Base-by-base conservation (phyloP, 2,888 invertebrate species). In the Polymixis lichenea region DNA sequence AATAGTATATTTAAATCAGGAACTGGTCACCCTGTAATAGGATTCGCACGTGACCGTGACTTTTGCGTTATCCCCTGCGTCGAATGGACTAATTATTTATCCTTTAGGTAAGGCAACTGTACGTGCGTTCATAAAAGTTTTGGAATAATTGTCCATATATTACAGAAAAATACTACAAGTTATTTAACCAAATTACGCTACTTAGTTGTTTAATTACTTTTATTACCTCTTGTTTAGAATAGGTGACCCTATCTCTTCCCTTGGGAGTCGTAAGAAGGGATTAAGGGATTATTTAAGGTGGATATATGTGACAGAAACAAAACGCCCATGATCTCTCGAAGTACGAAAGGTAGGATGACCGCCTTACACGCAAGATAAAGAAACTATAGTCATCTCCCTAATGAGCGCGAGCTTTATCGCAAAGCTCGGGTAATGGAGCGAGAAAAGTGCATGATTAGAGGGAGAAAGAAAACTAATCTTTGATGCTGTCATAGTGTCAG, bases 1-100 rank as follows among this genome's bases (percentile, higher is more conserved):
- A 80, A 88, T 88, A 88, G 88, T 85, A 76, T 88, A 87, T 85
- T 88, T 87, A 83, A 88, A 87, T 84, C 82, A 68, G 76, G 66
- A 64, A 55, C 56, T 70, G 86, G 84, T 80, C 83, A 82, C 76
- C 78, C 77, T 74, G 83, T 84, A 85, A 81, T 82, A 77, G 76
- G 75, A 75, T 68, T 73, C 69, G 80, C 78, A 85, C 88, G 88
- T 84, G 82, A 71, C 70, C 70, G 58, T 15, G 78, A 78, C 73
- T 84, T 87, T 84, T 75, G 55, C 25, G 32, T 3, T 25, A 53
- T 83, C 69, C 77, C 72, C 71, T 68, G 68, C 71, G 65, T 60
- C 25, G 60, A 78, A 69, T 56, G 19, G 53, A 77, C 75, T 81
- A 81, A 84, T 82, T 87, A 78, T 83, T 89, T 86, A 82, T 86